These are phyloP conservation scores for Acipenser ruthenus DNA, from an alignment of 2,797 vertebrate genomes.

Conservation along the genomic window DNA sequence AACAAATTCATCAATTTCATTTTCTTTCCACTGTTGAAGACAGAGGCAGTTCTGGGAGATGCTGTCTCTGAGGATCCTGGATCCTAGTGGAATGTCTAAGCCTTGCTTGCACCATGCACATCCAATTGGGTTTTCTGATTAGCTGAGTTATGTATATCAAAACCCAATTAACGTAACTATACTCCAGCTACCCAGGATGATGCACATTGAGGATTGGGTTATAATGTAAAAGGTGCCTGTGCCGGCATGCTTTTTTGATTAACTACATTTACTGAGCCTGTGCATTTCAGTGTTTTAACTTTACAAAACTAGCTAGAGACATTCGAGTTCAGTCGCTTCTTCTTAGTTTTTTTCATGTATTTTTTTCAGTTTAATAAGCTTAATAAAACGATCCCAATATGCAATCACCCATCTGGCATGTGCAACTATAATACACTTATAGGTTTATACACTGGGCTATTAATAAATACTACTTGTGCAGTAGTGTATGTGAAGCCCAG, in stretches of 20 bases:
- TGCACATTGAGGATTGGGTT: slow-evolving; percentile 40
- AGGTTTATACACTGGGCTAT: too few relatives aligned
- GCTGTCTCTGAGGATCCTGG: slow-evolving; percentile 36
- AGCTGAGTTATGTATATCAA: slow-evolving; percentile 66
- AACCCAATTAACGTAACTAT: slow-evolving; percentile 63
- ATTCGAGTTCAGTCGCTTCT: too few relatives aligned
- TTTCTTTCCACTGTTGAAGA: slow-evolving; percentile 69
- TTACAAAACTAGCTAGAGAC: too few relatives aligned
- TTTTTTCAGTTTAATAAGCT: too few relatives aligned
- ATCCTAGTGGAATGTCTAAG: slow-evolving; percentile 39
- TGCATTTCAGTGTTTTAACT: not conserved
- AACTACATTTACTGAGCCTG: not conserved
- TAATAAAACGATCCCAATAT: too few relatives aligned
- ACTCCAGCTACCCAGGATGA: slow-evolving; percentile 55
- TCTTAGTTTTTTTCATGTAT: too few relatives aligned
- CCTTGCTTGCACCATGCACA: slow-evolving; percentile 43
- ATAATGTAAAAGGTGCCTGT: slow-evolving; percentile 35
- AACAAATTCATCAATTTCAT: slow-evolving; percentile 77
- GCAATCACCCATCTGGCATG: too few relatives aligned
- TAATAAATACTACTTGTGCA: too few relatives aligned
- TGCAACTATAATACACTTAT: too few relatives aligned
- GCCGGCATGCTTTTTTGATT: slow-evolving; percentile 24
- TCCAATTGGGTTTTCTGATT: slow-evolving; percentile 58
- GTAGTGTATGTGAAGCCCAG: too few relatives aligned
- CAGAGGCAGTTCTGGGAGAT: slow-evolving; percentile 50